These are phyloP conservation scores for Probaryconus sp. DNA, from an alignment of 1,140 invertebrate genomes.

Conservation along the genomic window DNA sequence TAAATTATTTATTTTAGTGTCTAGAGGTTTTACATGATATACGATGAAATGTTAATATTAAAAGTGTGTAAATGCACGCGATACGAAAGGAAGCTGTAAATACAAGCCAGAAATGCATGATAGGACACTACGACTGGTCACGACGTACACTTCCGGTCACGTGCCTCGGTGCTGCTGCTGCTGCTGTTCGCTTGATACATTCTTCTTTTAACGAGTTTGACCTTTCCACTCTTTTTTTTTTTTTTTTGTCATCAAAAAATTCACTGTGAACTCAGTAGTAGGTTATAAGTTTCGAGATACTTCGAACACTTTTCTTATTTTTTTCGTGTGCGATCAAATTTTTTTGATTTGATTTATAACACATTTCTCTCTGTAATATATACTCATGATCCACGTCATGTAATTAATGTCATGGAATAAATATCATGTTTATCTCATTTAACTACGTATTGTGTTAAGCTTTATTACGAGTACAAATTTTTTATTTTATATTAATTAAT, in stretches of 20 bases:
- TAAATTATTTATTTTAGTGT: conserved; percentile 79
- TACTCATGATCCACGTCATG: conserved; percentile 40
- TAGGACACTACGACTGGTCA: conserved; percentile 60
- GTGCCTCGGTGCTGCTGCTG: conserved; percentile 67
- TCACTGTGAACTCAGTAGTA: conserved; percentile 41
- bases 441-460: conserved; percentile 36
- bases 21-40: conserved; percentile 73
- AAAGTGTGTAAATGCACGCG: conserved; percentile 65
- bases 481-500: conserved; percentile 51
- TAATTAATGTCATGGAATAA: conserved; percentile 58
- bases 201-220: conserved; percentile 62
- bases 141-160: conserved; percentile 60
- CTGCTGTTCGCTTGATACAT: conserved; percentile 55
- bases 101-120: conserved; percentile 65
- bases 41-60: conserved; percentile 69
- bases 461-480: conserved; percentile 31
- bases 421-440: conserved; percentile 48
- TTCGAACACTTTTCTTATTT: conserved; percentile 46
- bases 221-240: conserved; percentile 56
- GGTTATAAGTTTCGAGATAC: conserved; percentile 36
- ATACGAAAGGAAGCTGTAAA: conserved; percentile 64
- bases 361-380: conserved; percentile 40
- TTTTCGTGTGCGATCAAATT: conserved; percentile 51
- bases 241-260: conserved; percentile 45
- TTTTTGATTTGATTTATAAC: conserved; percentile 44